Evolutionary conservation across 2,113 vertebrate species (phyloP), one percentile per base, ranked within the genome.

Genomic region (Etia nguti): DNA sequence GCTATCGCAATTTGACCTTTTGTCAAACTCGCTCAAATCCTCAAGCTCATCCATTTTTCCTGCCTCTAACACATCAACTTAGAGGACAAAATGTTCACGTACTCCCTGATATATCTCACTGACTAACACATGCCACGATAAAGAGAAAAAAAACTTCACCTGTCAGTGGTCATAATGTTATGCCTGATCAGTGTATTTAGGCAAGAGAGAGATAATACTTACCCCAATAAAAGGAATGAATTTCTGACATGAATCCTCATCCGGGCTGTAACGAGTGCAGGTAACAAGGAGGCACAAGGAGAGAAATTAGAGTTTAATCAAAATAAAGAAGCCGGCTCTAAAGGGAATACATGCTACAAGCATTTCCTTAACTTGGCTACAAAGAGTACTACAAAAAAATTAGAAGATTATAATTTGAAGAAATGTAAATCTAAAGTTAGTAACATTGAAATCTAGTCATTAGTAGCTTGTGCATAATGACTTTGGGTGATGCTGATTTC

Each of bases 221-320:
- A 99, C 98, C 93, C 98, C 98, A 0, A 99, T 97, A 60, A 99
- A 99, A 24, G 98, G 98, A 93, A 99, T 99, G 95, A 99, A 99
- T 89, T 99, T 99, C 96, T 99, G 98, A 3, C 98, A 98, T 1
- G 98, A 98, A 88, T 99, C 98, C 95, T 99, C 98, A 0, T 99
- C 98, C 6, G 98, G 98, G 96, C 98, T 99, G 93, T 70, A 93
- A 94, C 86, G 75, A 86, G 59, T 38, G 56, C 62, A 85, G 60
- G 24, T 70, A 54, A 85, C 22, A 86, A 90, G 10, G 10, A 80
- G 26, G 81, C 11, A 24, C 56, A 81, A 75, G 59, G 36, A 52
- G 29, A 56, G 6, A 79, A 75, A 92, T 81, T 18, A 56, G 13
- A 10, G 31, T 54, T 29, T 77, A 16, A 50, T n/a, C 20, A 41